Base-by-base conservation (phyloP, 2,797 vertebrate genomes). In the Falco cherrug region DNA sequence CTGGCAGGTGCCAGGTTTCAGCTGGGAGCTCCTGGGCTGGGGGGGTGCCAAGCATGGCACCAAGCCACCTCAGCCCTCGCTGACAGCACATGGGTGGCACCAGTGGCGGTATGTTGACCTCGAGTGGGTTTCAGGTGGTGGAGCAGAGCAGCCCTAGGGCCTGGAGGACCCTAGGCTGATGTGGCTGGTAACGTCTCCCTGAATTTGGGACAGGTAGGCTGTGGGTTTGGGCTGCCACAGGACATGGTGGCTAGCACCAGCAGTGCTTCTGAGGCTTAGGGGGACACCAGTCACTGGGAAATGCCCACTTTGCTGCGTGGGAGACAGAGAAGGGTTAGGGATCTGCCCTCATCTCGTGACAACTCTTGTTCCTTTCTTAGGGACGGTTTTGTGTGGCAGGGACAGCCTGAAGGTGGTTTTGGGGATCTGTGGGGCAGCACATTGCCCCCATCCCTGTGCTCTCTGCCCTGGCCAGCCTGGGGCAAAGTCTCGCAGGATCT, bases 361-460 rank as follows among this genome's bases (percentile, higher is more conserved):
- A 39, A 16, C 41, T 18, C 51, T 65, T n/a, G 6, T 45, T 70
- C 21, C 10, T 65, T 65, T 51, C 48, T 67, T 18, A 53, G 35
- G 25, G 14, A 37, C 0, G 3, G 31, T 11, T 77, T 54, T 41
- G 16, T 41, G 19, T 48, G 16, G 25, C 25, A 20, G 56, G 56
- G 26, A 16, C 16, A 47, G 50, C 61, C 41, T 53, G 51, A 29
- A 35, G 61, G 35, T 69, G 70, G 5, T 54, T 74, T 69, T 13
- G 13, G 28, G 25, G 29, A 70, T 77, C 20, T 45, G 13, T 11
- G 47, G 26, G 48, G 25, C 1, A 5, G 45, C 39, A 54, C 41
- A 54, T 35, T 0, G 0, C 51, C 5, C 3, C 68, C 3, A 1
- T 17, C n/a, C 12, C 45, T 0, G 1, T 29, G 41, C 29, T 24